Conservation (phyloP, 1,140 invertebrate species). For the Trinorchestia longiramus region DNA sequence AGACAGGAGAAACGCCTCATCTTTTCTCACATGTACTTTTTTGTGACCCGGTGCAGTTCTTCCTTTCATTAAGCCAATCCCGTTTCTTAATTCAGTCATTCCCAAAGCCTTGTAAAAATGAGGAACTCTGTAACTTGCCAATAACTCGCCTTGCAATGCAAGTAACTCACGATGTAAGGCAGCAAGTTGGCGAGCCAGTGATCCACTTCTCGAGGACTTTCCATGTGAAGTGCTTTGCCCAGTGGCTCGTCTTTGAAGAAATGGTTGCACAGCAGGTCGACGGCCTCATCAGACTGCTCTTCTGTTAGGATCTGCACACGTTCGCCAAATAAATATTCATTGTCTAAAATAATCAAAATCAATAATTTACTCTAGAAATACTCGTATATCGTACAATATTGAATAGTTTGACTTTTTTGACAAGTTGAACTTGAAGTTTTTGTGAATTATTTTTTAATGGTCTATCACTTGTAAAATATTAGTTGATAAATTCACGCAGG, state of each 20-base stretch:
- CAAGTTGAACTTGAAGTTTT: too few species aligned
- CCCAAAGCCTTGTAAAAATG: neutral
- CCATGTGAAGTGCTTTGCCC: slow-evolving; percentile 63
- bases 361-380: too few species aligned
- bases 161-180: slow-evolving; percentile 63
- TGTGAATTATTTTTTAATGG: too few species aligned
- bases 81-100: neutral
- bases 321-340: neutral
- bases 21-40: slow-evolving; percentile 17
- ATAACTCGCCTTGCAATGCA: neutral
- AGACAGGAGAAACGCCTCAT: slow-evolving; percentile 35
- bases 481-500: too few species aligned
- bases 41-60: neutral
- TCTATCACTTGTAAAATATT: too few species aligned
- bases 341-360: too few species aligned
- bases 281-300: slow-evolving; percentile 66
- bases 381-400: too few species aligned
- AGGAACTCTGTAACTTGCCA: neutral
- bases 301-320: slow-evolving; percentile 58
- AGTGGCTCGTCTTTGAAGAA: slow-evolving; percentile 68
- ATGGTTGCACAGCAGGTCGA: slow-evolving; percentile 68
- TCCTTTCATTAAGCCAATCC: neutral
- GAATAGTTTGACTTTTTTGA: too few species aligned
- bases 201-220: slow-evolving; percentile 65
- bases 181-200: slow-evolving; percentile 66